A percentile compares a stretch with the other conserved stretches of the same genome.
phyloP scores from a whole-genome alignment of 2,888 invertebrate species.

The Agrotis segetum region DNA sequence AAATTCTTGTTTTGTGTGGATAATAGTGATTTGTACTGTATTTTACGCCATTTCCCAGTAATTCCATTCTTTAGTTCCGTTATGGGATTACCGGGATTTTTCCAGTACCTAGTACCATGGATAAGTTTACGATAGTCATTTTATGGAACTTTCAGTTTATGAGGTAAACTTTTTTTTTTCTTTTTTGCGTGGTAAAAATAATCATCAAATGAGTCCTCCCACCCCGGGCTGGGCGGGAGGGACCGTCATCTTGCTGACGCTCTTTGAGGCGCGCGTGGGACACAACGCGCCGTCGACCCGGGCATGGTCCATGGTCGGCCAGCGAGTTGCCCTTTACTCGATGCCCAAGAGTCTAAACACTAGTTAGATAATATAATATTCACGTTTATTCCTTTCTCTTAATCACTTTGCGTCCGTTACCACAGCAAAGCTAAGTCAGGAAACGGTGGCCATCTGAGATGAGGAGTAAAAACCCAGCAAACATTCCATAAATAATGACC shows the following conservation, averaged over 20 bases:
- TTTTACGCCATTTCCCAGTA: conserved; percentile 6
- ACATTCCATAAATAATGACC: conserved; percentile 57
- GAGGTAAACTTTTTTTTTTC: too few relatives aligned
- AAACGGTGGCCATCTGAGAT: conserved; percentile 22
- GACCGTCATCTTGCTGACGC: too few relatives aligned
- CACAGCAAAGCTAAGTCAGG: neutral
- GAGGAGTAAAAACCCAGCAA: conserved; percentile 34
- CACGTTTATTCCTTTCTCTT: neutral
- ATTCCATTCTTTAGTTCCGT: too few relatives aligned
- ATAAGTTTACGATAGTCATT: conserved; percentile 18
- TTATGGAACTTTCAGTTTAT: conserved; percentile 5
- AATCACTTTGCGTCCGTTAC: neutral
- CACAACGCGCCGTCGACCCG: too few relatives aligned
- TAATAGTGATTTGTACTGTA: neutral
- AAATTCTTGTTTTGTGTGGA: conserved; percentile 29
- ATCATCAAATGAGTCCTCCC: too few relatives aligned
- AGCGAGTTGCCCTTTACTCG: too few relatives aligned
- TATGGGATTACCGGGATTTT: too few relatives aligned
- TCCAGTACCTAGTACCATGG: too few relatives aligned
- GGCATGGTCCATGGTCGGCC: too few relatives aligned
- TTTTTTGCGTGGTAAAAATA: too few relatives aligned
- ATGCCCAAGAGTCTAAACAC: neutral
- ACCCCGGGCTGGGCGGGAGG: too few relatives aligned
- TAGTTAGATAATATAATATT: neutral
- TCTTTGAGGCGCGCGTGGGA: too few relatives aligned